Evolutionary conservation across 2,888 invertebrate species (phyloP).

Genomic region (Tenthredo distinguenda): DNA sequence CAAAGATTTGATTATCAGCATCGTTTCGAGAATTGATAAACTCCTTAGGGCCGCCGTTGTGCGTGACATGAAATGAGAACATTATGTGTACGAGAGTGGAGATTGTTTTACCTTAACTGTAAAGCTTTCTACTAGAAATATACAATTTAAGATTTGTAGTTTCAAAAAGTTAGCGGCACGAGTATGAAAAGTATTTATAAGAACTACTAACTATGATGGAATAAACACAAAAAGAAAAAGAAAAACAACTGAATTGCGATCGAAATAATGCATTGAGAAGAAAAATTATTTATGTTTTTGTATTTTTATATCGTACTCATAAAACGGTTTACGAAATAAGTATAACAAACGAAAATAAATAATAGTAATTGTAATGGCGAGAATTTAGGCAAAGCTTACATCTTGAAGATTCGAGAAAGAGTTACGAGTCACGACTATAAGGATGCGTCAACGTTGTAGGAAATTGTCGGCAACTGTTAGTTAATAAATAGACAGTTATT

Average conservation of each 20-base stretch:
- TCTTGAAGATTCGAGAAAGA: background rate
- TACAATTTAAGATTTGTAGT: background rate
- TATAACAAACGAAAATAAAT: background rate
- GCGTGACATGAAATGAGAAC: background rate
- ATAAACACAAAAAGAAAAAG: background rate
- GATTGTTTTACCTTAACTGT: background rate
- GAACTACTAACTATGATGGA: background rate
- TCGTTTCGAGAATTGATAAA: conserved; percentile 19
- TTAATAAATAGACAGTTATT: conserved; percentile 55
- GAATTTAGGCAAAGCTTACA: background rate
- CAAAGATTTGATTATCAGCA: conserved; percentile 32
- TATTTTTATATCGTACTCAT: conserved; percentile 1
- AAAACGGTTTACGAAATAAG: background rate
- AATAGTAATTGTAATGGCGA: background rate
- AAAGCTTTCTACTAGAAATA: background rate
- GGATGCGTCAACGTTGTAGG: conserved; percentile 38
- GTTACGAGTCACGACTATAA: background rate
- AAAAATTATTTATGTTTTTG: background rate
- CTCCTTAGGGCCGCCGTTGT: background rate
- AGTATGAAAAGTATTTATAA: background rate
- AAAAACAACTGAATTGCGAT: background rate
- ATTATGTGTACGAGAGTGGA: background rate
- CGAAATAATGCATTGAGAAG: background rate
- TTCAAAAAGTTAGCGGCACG: background rate
- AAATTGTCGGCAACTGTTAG: conserved; percentile 51